A percentile compares a stretch with the other conserved stretches of the same genome.
Evolutionary conservation across 2,797 vertebrate species (phyloP).

Genomic region (Schizothorax lantsangensis): DNA sequence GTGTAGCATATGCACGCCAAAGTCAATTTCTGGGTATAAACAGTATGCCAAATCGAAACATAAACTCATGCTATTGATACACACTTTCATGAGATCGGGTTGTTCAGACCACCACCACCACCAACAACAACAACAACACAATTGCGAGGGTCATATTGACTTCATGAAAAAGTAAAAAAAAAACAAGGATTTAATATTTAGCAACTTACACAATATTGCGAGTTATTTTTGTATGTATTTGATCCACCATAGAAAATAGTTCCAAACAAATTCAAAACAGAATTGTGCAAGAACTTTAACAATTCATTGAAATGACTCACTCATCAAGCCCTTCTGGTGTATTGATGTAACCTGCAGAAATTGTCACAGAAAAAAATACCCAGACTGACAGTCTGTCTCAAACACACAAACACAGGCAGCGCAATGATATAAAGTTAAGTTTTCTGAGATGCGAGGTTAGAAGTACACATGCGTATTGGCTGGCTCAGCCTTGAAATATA

Average conservation of each 20-base stretch:
- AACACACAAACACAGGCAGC: neutral
- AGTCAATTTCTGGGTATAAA: no score
- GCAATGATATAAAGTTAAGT: neutral
- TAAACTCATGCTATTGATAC: no score
- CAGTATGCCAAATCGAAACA: no score
- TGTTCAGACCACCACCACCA: no score
- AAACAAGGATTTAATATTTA: neutral
- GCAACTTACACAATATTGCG: neutral
- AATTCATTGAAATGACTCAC: neutral
- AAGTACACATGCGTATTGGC: no score
- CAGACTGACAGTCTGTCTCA: neutral
- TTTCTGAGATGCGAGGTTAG: no score
- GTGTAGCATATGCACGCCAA: no score
- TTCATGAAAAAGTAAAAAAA: neutral
- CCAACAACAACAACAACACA: neutral
- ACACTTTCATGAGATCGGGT: no score
- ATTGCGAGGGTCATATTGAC: neutral
- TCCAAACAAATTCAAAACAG: neutral
- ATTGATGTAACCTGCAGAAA: neutral
- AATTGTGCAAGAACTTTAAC: neutral
- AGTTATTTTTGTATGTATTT: neutral
- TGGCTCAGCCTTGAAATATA: neutral
- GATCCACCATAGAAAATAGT: neutral
- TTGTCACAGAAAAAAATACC: neutral
- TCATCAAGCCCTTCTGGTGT: neutral